Evolutionary conservation across 1,140 invertebrate genomes (phyloP), one percentile per base, ranked within the genome.

Genomic region (Camponotus floridanus): DNA sequence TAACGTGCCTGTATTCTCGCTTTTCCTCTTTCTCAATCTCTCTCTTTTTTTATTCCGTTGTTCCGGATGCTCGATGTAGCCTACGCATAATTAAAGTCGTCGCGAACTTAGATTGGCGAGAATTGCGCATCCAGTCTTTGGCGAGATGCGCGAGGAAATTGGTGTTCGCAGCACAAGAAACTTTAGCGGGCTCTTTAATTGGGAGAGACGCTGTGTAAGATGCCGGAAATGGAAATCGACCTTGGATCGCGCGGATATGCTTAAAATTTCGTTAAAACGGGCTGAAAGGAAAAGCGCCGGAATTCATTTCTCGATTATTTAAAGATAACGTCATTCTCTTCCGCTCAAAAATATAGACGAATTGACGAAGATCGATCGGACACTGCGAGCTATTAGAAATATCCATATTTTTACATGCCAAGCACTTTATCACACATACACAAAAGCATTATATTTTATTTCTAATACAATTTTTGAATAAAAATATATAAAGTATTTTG

Each of bases 71-170:
- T 61, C 45, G 64, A 85, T 64, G 67, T 76, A 73, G 61, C 42
- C 74, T 84, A 71, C 79, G 87, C 78, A 85, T 88, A 91, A 91
- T 91, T 88, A 92, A 91, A 93, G 91, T 91, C 88, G 64, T 71
- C 78, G 86, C 65, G 85, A 93, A 92, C 88, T 93, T 92, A 91
- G 90, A 92, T 93, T 91, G 88, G 62, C 61, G 90, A 86, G 79
- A 89, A 92, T 89, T 90, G 85, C 88, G 83, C 79, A 87, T 57
- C 73, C 76, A 64, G 26, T 70, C 70, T 39, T 74, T 68, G 59
- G 33, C 57, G 55, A 90, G 21, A 48, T 45, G 13, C 61, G 59
- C 74, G 81, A 87, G 76, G 90, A 88, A 88, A 91, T 91, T 90
- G 90, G 86, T 76, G 79, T 64, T 64, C 55, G 78, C 48, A 67